Base-by-base conservation (phyloP, 2,888 invertebrate genomes). In the Cryptocephalus primarius region DNA sequence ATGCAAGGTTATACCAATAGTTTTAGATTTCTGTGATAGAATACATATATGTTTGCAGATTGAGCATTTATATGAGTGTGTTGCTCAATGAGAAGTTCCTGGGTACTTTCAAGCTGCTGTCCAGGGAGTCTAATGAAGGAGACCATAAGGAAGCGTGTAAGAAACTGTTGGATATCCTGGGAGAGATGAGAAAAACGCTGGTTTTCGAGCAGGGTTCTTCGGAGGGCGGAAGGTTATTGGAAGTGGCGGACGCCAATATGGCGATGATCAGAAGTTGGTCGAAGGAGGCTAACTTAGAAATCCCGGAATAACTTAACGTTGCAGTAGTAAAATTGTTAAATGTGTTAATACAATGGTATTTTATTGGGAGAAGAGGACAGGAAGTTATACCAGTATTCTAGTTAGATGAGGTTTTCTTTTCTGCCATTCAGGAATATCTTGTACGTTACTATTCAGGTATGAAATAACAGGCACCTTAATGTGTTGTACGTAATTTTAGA, bases 1-100 rank as follows among this genome's bases (percentile, higher is more conserved):
- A 79, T 48, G 77, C 80, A 9, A 74, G 84, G 62, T 61, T 47
- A 50, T 47, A 8, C 31, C n/a, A 31, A 6, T 31, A 1, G 31
- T 1, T 39, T 39, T 4, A 10, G 13, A 11, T 40, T n/a, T 12
- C 40, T 40, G 11, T 22, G 6, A 22, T 22, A 22, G 3, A 22
- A 22, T 4, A n/a, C n/a, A 6, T 39, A 13, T 8, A 33, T 33
- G 32, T 33, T 48, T 44, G 22, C 32, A 46, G 50, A 12, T 45
- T 54, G 40, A 49, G 43, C 10, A 32, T 52, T 38, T 52, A 54
- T 43, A 40, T 54, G 39, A 49, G 45, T 3, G 53, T 51, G 12
- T 22, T 55, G 14, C 38, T 53, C 11, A 52, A 53, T 32, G 54
- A 54, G 38, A 40, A 48, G 22, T 54, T 51, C 33, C 44, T 43